phyloP scores from a whole-genome alignment of 2,113 vertebrate species.

The Uria lomvia region DNA sequence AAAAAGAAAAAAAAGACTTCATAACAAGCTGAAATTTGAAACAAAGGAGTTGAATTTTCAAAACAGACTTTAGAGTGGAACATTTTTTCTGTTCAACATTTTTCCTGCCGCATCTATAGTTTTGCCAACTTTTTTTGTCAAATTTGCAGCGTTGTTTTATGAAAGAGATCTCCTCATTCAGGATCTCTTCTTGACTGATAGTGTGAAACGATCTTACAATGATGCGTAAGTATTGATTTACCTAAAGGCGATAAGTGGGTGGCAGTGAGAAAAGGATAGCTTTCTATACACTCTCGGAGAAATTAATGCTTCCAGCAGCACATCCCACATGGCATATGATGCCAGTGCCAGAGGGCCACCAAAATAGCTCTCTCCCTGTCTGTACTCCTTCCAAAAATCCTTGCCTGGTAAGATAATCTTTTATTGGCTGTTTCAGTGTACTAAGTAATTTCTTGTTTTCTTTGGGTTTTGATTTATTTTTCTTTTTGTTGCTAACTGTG shows the following conservation, averaged over 20 bases:
- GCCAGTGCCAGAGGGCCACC: neutral
- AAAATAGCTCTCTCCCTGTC: neutral
- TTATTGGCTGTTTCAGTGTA: neutral
- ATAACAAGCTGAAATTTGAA: neutral
- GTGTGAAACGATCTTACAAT: neutral
- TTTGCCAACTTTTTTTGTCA: neutral
- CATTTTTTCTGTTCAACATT: neutral
- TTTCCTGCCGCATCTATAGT: neutral
- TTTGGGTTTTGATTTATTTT: neutral
- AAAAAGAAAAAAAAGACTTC: neutral
- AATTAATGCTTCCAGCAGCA: neutral
- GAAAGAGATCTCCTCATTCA: neutral
- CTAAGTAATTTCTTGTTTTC: neutral
- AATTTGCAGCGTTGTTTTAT: neutral
- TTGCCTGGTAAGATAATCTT: neutral
- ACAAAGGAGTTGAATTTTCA: neutral
- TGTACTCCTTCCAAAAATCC: neutral
- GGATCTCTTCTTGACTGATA: neutral
- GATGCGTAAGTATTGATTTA: neutral
- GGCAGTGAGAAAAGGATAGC: neutral
- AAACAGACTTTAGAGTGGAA: neutral
- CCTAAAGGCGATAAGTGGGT: neutral
- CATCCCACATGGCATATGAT: accelerated
- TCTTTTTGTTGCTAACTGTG: neutral
- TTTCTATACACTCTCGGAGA: neutral